These are phyloP conservation scores for Mastomys natalensis DNA, from an alignment of 2,113 vertebrate genomes.

Conservation along the genomic window DNA sequence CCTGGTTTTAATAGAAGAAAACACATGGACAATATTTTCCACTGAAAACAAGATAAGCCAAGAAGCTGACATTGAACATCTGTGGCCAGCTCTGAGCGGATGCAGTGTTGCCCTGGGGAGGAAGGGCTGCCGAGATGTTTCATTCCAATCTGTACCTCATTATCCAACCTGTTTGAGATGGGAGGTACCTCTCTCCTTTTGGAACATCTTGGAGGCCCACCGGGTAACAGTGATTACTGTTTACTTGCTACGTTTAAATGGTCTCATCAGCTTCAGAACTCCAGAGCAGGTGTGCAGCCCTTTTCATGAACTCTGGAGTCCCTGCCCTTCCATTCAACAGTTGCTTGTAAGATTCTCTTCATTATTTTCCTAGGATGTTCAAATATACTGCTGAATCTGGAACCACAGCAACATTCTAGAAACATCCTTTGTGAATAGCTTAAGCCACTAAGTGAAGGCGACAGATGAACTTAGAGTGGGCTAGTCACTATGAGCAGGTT, in stretches of 20 bases:
- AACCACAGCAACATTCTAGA: background rate
- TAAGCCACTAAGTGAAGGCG: background rate
- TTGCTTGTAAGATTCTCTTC: constrained; percentile 28
- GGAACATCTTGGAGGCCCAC: background rate
- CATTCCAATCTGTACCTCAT: background rate
- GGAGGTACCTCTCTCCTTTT: background rate
- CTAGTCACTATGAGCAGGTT: background rate
- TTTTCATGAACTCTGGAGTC: background rate
- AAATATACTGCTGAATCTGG: constrained; percentile 15
- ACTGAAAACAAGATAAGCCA: background rate
- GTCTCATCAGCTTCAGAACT: constrained; percentile 22
- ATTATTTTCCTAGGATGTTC: constrained; percentile 37
- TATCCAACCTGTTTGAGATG: background rate
- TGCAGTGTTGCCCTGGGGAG: background rate
- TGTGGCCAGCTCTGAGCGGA: background rate
- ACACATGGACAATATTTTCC: background rate
- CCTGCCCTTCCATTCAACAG: background rate
- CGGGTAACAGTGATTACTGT: background rate
- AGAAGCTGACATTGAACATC: background rate
- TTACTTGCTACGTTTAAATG: background rate
- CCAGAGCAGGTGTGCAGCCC: background rate
- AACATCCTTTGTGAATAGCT: constrained; percentile 26
- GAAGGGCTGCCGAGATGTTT: background rate
- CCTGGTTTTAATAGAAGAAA: constrained; percentile 20
- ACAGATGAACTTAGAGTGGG: too few relatives aligned